Base-by-base conservation (phyloP, 1,140 invertebrate genomes). In the Macrosteles quadrilineatus region DNA sequence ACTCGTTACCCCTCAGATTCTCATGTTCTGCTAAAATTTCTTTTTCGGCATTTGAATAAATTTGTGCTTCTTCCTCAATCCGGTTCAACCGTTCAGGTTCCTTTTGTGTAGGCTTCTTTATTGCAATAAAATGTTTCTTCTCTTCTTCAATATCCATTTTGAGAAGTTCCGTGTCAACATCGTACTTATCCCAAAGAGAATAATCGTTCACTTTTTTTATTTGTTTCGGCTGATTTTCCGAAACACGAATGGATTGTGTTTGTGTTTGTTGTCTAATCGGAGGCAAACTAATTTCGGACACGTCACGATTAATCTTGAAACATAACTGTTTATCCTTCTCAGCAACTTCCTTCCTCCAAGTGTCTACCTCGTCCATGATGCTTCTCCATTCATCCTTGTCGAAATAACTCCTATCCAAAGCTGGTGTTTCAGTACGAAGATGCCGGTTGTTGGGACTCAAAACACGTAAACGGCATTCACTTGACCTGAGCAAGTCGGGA, bases 111-210 rank as follows among this genome's bases (percentile, higher is more conserved):
- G 79, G 70, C 69, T 76, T 67, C 72, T 73, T 17, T 36, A 36
- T 36, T 36, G 32, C 32, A 36, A 6, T 36, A 6, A 14, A 4
- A 6, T 4, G 4, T 14, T 36, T 36, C 14, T 14, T 4, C 65
- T 74, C 47, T 73, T 75, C 53, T 36, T 82, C 80, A 32, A 90
- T 75, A 69, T 90, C 88, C 76, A 89, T 85, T 73, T 86, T 87
- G 62, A 86, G 79, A 9, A 89, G 76, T 78, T 90, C 89, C 14
- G 83, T 84, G 63, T 91, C 89, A 1, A 84, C 84, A 77, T 90
- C 88, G 75, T 87, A 90, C 77, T 88, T 88, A 75, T 90, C 86
- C 89, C 89, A 91, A 69, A 84, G 82, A 0, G 75, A 76, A 71
- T 90, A 90, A 73, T 90, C 87, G 75, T 71, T 70, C 25, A 67